Evolutionary conservation across 2,113 vertebrate genomes (phyloP).

Genomic region (Stigmatopora nigra): DNA sequence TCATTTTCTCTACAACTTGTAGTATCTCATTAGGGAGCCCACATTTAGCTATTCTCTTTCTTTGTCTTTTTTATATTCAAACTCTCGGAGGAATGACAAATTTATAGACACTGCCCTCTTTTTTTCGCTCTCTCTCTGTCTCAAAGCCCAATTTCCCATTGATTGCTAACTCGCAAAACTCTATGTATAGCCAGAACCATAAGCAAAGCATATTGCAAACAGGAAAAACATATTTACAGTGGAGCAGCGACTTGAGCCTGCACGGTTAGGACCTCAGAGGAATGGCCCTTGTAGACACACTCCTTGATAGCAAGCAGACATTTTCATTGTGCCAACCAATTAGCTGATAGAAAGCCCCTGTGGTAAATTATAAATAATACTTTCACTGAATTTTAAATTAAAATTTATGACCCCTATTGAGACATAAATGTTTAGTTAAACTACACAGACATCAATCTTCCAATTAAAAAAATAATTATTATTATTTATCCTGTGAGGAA

Average conservation of each 20-base stretch:
- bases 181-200: conserved; percentile 43
- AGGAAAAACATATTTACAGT: conserved; percentile 29
- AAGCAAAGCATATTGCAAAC: conserved; percentile 20
- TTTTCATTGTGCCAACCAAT: conserved; percentile 41
- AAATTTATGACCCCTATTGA: conserved; percentile 7
- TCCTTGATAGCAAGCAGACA: neutral
- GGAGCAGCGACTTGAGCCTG: conserved; percentile 23
- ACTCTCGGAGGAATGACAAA: conserved; percentile 52
- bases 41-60: conserved; percentile 50
- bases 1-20: conserved; percentile 31
- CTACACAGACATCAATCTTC: conserved; percentile 7
- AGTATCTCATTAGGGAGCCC: conserved; percentile 43
- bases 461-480: too few relatives aligned
- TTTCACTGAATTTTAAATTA: neutral
- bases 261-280: conserved; percentile 26
- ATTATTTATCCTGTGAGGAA: too few relatives aligned
- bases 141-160: conserved; percentile 40
- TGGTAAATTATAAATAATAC: conserved; percentile 46
- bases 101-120: conserved; percentile 43
- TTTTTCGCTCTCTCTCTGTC: conserved; percentile 17
- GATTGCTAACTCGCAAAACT: conserved; percentile 36
- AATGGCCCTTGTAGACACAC: conserved; percentile 5
- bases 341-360: conserved; percentile 44
- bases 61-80: conserved; percentile 42
- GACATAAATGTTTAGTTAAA: conserved; percentile 37